These are phyloP conservation scores for Himalopsyche tibetana DNA, from an alignment of 2,888 invertebrate species.

Conservation along the genomic window DNA sequence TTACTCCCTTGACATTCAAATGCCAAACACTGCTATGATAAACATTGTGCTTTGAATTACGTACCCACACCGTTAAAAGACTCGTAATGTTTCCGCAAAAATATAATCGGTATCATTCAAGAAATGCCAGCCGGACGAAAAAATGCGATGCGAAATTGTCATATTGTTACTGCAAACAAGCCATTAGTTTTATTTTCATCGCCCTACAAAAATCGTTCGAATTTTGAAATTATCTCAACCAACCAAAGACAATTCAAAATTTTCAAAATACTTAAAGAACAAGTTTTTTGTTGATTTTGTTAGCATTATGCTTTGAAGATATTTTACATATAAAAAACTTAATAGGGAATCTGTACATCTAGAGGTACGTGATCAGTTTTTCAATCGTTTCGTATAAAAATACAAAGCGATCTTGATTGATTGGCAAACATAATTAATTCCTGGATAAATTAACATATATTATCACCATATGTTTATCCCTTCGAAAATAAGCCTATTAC, in stretches of 20 bases:
- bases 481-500: not conserved
- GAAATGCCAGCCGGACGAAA: constrained; percentile 9
- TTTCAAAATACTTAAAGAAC: no score
- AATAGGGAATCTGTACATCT: not conserved
- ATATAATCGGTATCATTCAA: constrained; percentile 34
- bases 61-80: not conserved
- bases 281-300: no score
- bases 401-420: not conserved
- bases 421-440: not conserved
- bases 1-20: constrained; percentile 30
- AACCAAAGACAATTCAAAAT: no score
- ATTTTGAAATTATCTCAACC: not conserved
- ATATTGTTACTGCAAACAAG: not conserved
- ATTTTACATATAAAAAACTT: not conserved
- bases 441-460: constrained; percentile 1
- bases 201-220: not conserved
- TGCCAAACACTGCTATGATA: constrained; percentile 15
- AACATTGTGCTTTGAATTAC: constrained; percentile 21
- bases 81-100: constrained; percentile 22
- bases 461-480: not conserved
- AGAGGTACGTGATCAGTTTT: not conserved
- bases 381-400: not conserved
- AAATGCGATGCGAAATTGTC: not conserved
- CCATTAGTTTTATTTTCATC: constrained; percentile 16
- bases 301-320: not conserved